A percentile compares a stretch with the other conserved stretches of the same genome.
Evolutionary conservation across 1,140 invertebrate genomes (phyloP).

Genomic region (Camponotus vicinus): DNA sequence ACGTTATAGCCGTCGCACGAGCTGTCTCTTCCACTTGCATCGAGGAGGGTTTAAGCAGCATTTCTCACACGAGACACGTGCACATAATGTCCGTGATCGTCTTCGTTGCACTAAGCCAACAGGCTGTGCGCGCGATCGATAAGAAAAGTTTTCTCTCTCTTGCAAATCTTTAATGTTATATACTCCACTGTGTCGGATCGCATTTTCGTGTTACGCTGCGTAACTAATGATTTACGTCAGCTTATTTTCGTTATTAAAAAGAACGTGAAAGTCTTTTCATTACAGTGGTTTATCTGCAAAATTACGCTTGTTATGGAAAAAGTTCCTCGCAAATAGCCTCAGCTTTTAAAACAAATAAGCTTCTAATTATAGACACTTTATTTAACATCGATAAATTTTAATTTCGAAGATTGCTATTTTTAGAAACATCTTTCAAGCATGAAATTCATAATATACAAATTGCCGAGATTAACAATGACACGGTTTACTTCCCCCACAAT

Average conservation of each 20-base stretch:
- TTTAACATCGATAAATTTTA: background rate
- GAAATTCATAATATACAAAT: slow-evolving; percentile 3
- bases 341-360: background rate
- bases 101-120: background rate
- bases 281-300: slow-evolving; percentile 4
- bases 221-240: slow-evolving; percentile 52
- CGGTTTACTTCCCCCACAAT: background rate
- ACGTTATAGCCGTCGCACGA: background rate
- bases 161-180: slow-evolving; percentile 49
- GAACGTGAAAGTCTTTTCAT: slow-evolving; percentile 40
- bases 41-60: background rate
- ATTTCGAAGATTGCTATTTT: background rate
- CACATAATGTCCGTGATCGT: slow-evolving; percentile 9
- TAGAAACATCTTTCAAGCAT: background rate
- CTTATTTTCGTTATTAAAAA: slow-evolving; percentile 25
- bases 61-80: slow-evolving; percentile 34
- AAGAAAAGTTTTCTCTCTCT: slow-evolving; percentile 6
- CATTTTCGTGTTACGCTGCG: slow-evolving; percentile 15
- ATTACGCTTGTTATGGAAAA: slow-evolving; percentile 32
- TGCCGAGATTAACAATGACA: background rate
- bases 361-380: slow-evolving; percentile 7
- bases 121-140: slow-evolving; percentile 12
- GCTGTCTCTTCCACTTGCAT: slow-evolving; percentile 29
- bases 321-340: slow-evolving; percentile 1
- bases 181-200: background rate